Conservation (phyloP, 2,113 vertebrate species). For the Hippoglossus stenolepis region DNA sequence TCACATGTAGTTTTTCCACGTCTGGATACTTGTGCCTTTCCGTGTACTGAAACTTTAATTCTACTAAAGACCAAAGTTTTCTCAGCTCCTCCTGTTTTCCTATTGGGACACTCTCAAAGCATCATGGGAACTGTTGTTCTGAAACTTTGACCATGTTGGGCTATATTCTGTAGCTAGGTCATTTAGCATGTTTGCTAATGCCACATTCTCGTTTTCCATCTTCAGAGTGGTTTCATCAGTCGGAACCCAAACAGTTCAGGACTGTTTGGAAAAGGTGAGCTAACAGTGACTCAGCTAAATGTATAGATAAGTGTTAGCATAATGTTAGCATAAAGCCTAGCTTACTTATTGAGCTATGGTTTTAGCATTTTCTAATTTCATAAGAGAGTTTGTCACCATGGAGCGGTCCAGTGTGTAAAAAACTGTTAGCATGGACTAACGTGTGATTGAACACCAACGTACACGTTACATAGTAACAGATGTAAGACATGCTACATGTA, state of each 20-base stretch:
- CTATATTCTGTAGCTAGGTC: neutral
- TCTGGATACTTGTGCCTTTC: no score
- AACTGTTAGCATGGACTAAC: no score
- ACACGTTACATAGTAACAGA: neutral
- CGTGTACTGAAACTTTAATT: no score
- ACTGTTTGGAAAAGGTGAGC: constrained; percentile 89
- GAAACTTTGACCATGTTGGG: no score
- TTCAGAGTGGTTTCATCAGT: constrained; percentile 82
- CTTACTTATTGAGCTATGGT: neutral
- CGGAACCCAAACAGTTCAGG: constrained; percentile 80
- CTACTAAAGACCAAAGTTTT: no score
- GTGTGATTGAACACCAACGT: neutral
- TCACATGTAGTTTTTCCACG: no score
- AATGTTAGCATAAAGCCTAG: neutral
- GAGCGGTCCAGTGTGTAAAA: no score
- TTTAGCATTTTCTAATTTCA: neutral
- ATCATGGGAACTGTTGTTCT: neutral
- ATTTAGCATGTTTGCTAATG: neutral
- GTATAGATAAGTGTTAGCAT: neutral
- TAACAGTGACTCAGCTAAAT: neutral
- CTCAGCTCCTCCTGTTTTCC: no score
- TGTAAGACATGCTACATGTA: neutral
- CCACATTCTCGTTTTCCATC: constrained; percentile 12
- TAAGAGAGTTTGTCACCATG: no score
- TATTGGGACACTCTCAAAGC: neutral